Base-by-base conservation (phyloP, 2,888 invertebrate species). In the Cerastoderma edule region DNA sequence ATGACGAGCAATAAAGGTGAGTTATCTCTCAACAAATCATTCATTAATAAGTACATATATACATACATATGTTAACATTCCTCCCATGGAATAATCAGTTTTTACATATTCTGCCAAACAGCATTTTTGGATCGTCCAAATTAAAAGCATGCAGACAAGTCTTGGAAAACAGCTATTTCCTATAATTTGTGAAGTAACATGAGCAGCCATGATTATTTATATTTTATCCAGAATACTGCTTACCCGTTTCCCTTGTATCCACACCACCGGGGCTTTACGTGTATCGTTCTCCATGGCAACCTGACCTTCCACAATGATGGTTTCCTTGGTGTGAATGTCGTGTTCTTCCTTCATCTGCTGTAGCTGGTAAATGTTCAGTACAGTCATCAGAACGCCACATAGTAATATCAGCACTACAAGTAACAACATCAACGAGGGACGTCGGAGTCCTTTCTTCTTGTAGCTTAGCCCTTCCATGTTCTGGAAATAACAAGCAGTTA, bases 281-380 rank as follows among this genome's bases (percentile, higher is more conserved):
- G 75, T 69, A 46, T 56, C 68, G 64, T 77, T 81, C 1, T 80
- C 84, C 57, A 75, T 79, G 1, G 80, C 83, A 6, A 73, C 70
- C 24, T 75, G 72, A 0, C 80, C 86, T 56, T 87, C 89, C 1
- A 84, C 82, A 13, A 78, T 32, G n/a, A 57, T 24, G 1, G 73
- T 64, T 3, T 67, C 54, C 13, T 53, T 35, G 22, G 82, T 80
- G 19, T 83, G 78, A 3, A 75, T 54, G 6, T 63, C 56, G 67
- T 89, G 88, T 33, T 90, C 89, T n/a, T 78, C 84, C 72, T 84
- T 90, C 80, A 91, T 87, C 67, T 87, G 85, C 35, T 89, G 87
- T 16, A 92, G 85, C 78, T 91, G 87, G 65, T 90, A 91, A 60
- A 92, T 87, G 78, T 92, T 92, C 32, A 92, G 82, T 3, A 87